Conservation (phyloP, 2,888 invertebrate species). For the Synanthedon vespiformis region DNA sequence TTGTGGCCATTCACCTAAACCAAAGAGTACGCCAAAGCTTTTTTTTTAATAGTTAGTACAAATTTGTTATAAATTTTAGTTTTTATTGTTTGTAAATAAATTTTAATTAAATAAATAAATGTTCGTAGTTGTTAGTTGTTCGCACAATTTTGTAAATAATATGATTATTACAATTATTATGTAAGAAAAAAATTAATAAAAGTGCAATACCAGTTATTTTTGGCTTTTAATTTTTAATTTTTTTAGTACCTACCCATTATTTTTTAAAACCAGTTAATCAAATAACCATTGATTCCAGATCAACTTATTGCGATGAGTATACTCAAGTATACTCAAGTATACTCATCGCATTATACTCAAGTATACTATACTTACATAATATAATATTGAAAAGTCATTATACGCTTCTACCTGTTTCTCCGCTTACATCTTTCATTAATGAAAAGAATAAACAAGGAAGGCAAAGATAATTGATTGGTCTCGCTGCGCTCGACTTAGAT, state of each 20-base stretch:
- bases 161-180: slow-evolving; percentile 25
- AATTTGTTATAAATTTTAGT: slow-evolving; percentile 4
- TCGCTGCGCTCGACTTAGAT: too few relatives aligned
- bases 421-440: too few relatives aligned
- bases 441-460: too few relatives aligned
- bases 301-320: too few relatives aligned
- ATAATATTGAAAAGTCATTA: too few relatives aligned
- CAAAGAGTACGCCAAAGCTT: slow-evolving; percentile 2
- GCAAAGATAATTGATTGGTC: too few relatives aligned
- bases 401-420: too few relatives aligned
- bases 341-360: too few relatives aligned
- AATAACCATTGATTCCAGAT: too few relatives aligned
- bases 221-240: neutral
- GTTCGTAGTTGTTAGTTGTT: slow-evolving; percentile 23
- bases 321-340: too few relatives aligned
- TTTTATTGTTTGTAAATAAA: slow-evolving; percentile 46
- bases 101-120: slow-evolving; percentile 35
- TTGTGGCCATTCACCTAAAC: neutral
- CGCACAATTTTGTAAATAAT: slow-evolving; percentile 60
- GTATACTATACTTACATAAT: too few relatives aligned
- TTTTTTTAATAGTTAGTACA: slow-evolving; percentile 1
- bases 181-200: slow-evolving; percentile 37
- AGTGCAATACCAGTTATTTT: slow-evolving; percentile 33
- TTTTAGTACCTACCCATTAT: neutral
- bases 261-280: too few relatives aligned